A percentile compares a stretch with the other conserved stretches of the same genome.
Evolutionary conservation across 2,888 invertebrate species (phyloP).

Genomic region (Zygogramma bicolorata): DNA sequence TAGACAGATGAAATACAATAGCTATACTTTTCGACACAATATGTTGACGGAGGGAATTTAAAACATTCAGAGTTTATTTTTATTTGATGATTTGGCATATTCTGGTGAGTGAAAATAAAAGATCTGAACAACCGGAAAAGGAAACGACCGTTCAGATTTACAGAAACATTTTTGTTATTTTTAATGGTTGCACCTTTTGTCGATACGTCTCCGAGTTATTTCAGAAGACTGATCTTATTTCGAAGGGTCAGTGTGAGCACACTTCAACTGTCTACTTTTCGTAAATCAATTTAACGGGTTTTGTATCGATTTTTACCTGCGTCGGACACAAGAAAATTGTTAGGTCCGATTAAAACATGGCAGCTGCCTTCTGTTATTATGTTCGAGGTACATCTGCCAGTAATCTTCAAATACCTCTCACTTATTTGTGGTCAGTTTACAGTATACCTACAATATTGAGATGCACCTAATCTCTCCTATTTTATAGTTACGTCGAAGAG

Average conservation of each 20-base stretch:
- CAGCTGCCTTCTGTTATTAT: not conserved
- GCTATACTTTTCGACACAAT: too few species aligned
- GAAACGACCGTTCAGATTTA: not conserved
- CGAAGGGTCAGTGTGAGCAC: not conserved
- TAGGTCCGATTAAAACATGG: not conserved
- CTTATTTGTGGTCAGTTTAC: not conserved
- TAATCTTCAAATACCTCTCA: not conserved
- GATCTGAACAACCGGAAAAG: not conserved
- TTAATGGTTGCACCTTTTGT: not conserved
- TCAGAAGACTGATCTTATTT: not conserved
- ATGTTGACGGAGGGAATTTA: too few species aligned
- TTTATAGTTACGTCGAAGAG: too few species aligned
- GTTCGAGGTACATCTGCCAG: not conserved
- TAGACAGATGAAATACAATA: too few species aligned
- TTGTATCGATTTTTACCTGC: not conserved
- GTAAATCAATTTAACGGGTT: not conserved
- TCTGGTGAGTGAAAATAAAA: too few species aligned
- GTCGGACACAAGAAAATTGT: not conserved
- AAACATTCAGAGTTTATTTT: too few species aligned
- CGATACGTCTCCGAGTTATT: not conserved
- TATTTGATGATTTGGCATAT: too few species aligned
- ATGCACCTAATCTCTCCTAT: not conserved
- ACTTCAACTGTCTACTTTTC: not conserved
- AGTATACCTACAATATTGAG: not conserved
- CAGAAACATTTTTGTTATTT: slow-evolving; percentile 5